phyloP scores from a whole-genome alignment of 2,113 vertebrate genomes.

The Gobiocypris rarus region DNA sequence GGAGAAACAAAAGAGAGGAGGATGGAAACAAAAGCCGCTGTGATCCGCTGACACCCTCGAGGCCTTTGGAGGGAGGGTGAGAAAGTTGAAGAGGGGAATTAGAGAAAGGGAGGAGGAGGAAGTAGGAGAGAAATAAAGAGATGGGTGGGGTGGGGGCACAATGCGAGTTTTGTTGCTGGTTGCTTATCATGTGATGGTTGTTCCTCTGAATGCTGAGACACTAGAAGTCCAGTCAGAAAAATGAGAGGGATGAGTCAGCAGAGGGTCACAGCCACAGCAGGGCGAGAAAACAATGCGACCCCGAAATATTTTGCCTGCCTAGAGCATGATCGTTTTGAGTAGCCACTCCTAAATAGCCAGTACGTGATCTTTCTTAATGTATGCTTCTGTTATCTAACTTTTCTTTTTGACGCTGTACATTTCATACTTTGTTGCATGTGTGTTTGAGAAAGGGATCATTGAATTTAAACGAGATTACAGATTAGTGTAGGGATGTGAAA shows the following conservation, averaged over 20 bases:
- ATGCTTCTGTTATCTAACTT: not conserved
- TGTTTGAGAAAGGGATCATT: not conserved
- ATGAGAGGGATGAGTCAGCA: slow-evolving; percentile 43
- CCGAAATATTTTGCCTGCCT: slow-evolving; percentile 28
- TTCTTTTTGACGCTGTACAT: not conserved
- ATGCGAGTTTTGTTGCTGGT: slow-evolving; percentile 66
- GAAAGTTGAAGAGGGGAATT: slow-evolving; percentile 9
- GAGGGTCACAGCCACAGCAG: slow-evolving; percentile 38
- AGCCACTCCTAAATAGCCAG: not conserved
- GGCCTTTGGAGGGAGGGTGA: slow-evolving; percentile 16
- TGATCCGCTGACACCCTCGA: slow-evolving; percentile 42
- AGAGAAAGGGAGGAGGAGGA: slow-evolving; percentile 33
- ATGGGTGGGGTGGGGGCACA: slow-evolving; percentile 50
- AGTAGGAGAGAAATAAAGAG: slow-evolving; percentile 22
- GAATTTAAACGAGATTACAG: not conserved
- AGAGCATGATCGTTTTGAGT: not conserved
- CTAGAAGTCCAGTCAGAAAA: slow-evolving; percentile 62
- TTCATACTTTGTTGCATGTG: not conserved
- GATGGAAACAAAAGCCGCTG: slow-evolving; percentile 65
- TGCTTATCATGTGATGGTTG: slow-evolving; percentile 59
- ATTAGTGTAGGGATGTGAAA: not conserved
- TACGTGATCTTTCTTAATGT: not conserved
- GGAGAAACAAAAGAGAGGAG: slow-evolving; percentile 56
- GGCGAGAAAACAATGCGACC: slow-evolving; percentile 38
- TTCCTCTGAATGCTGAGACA: slow-evolving; percentile 56